Conservation (phyloP, 2,888 invertebrate species). For the Ormyrus pomaceus region DNA sequence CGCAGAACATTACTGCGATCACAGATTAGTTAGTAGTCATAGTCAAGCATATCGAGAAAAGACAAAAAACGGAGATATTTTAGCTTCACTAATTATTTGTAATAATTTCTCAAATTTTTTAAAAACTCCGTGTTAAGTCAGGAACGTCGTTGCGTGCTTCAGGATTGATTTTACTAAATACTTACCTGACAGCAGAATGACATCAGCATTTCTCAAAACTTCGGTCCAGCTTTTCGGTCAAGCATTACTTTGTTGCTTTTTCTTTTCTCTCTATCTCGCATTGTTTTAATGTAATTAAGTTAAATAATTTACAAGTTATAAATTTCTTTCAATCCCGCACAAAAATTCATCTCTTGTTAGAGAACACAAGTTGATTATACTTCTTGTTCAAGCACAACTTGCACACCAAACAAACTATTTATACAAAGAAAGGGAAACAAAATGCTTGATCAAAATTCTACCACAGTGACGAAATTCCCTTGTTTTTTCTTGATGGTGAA, state of each 20-base stretch:
- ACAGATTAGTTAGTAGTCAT: slow-evolving; percentile 57
- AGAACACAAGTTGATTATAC: slow-evolving; percentile 20
- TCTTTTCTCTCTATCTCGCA: neutral
- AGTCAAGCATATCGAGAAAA: slow-evolving; percentile 55
- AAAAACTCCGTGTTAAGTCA: slow-evolving; percentile 45
- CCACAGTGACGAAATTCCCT: slow-evolving; percentile 31
- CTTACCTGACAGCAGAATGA: slow-evolving; percentile 50
- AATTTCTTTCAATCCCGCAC: slow-evolving; percentile 55
- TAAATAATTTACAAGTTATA: slow-evolving; percentile 72
- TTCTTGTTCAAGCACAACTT: slow-evolving; percentile 39
- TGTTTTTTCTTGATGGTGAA: slow-evolving; percentile 4
- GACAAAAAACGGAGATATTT: slow-evolving; percentile 46
- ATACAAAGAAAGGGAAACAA: slow-evolving; percentile 38
- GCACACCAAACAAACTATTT: slow-evolving; percentile 40
- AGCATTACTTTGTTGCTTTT: slow-evolving; percentile 27
- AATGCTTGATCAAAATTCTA: slow-evolving; percentile 20
- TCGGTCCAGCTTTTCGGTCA: slow-evolving; percentile 25
- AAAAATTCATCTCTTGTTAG: slow-evolving; percentile 36
- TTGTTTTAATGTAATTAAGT: slow-evolving; percentile 64
- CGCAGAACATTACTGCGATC: slow-evolving; percentile 56
- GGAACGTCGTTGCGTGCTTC: slow-evolving; percentile 49
- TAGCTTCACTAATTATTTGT: slow-evolving; percentile 23
- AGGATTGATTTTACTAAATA: slow-evolving; percentile 44
- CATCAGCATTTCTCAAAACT: slow-evolving; percentile 1
- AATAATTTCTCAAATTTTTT: slow-evolving; percentile 26